Percentiles rank a stretch among this genome's conserved stretches.
Conservation (phyloP, 2,113 vertebrate species). For the Parotia lawesii region DNA sequence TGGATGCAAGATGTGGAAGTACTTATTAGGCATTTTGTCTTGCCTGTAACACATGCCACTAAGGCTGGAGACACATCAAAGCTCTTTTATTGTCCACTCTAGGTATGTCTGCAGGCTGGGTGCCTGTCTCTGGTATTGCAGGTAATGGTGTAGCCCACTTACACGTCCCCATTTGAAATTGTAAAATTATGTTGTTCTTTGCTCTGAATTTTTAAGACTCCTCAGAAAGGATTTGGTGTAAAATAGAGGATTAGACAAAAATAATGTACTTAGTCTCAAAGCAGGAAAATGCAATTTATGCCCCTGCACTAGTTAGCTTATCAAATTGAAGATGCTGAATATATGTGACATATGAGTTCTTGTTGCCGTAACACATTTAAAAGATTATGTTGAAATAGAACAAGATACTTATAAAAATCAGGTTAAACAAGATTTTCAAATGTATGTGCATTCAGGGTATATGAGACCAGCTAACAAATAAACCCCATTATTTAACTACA, state of each 20-base stretch:
- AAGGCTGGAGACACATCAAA: background rate
- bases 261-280: constrained; percentile 23
- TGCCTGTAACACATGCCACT: background rate
- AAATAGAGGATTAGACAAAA: constrained; percentile 52
- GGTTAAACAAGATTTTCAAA: background rate
- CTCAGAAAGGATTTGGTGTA: constrained; percentile 16
- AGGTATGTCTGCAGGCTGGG: background rate
- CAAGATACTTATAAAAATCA: background rate
- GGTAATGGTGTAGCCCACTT: background rate
- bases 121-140: background rate
- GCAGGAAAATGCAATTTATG: constrained; percentile 38
- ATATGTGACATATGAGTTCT: constrained; percentile 13
- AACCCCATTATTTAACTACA: background rate
- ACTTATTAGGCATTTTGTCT: background rate
- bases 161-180: background rate
- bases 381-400: constrained; percentile 23
- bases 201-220: background rate
- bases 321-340: constrained; percentile 28
- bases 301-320: constrained; percentile 3
- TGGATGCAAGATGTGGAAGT: background rate
- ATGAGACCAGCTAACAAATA: background rate
- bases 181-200: background rate
- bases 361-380: constrained; percentile 29
- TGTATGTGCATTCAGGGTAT: background rate
- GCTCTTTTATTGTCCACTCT: background rate